Conservation (phyloP, 1,140 invertebrate genomes). For the Nasonia longicornis region DNA sequence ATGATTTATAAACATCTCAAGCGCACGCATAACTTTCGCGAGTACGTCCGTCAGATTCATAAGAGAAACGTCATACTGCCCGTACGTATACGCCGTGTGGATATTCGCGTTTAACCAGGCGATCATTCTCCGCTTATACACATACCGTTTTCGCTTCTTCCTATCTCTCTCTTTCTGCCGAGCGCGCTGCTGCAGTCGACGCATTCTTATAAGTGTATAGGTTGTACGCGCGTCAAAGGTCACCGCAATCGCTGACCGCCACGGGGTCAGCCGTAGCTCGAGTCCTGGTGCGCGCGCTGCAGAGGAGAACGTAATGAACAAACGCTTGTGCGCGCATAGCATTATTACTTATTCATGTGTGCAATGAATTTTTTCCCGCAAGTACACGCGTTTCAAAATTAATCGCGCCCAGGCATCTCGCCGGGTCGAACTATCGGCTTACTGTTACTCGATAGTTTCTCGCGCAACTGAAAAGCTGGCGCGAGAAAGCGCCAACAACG, state of each 20-base stretch:
- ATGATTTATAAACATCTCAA: slow-evolving; percentile 15
- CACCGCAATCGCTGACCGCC: background rate
- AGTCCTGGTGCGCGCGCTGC: no score
- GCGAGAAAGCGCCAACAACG: background rate
- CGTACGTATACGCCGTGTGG: background rate
- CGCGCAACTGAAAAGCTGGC: no score
- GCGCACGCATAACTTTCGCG: background rate
- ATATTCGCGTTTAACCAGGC: slow-evolving; percentile 8
- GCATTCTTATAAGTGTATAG: background rate
- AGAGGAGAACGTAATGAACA: background rate
- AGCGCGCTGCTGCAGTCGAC: background rate
- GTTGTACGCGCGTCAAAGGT: background rate
- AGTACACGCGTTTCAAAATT: background rate
- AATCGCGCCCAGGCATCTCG: background rate
- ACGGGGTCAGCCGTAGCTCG: background rate
- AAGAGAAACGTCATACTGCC: background rate
- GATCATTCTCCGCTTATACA: background rate
- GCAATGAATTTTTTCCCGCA: background rate
- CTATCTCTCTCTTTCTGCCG: background rate
- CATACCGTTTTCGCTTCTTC: background rate
- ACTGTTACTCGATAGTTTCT: background rate
- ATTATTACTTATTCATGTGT: background rate
- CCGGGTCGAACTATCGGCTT: background rate
- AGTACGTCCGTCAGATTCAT: background rate
- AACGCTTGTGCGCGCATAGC: background rate